These are phyloP conservation scores for Spizella passerina DNA, from an alignment of 2,797 vertebrate genomes.

Conservation along the genomic window DNA sequence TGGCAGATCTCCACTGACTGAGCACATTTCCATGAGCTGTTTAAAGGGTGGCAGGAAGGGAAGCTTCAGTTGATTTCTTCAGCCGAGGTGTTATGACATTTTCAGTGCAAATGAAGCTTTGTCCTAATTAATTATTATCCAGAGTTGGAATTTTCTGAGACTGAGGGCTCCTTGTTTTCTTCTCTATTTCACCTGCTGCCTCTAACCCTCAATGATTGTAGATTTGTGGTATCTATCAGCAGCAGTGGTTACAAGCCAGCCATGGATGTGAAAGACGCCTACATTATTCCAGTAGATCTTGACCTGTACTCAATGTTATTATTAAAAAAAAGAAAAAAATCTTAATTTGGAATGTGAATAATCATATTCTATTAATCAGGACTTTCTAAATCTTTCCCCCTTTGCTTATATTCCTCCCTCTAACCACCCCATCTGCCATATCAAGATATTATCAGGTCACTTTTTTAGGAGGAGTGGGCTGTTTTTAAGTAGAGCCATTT, in stretches of 20 bases:
- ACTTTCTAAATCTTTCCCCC: background rate
- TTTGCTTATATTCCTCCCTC: background rate
- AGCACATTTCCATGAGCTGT: background rate
- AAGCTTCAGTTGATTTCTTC: background rate
- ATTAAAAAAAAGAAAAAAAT: accelerated
- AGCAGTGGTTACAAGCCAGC: background rate
- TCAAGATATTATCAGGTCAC: background rate
- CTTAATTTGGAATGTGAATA: background rate
- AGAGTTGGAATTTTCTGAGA: background rate
- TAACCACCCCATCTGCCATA: background rate
- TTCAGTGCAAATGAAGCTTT: background rate
- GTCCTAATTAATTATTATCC: background rate
- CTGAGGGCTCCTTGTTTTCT: background rate
- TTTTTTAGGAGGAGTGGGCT: background rate
- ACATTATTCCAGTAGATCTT: background rate
- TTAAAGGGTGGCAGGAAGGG: background rate
- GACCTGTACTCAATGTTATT: background rate
- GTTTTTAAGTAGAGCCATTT: background rate
- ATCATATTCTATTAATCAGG: background rate
- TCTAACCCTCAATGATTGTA: background rate
- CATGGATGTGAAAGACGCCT: background rate
- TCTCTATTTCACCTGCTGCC: background rate
- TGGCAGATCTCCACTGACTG: background rate
- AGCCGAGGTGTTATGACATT: background rate
- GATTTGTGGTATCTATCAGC: background rate